Percentiles rank a stretch among this genome's conserved stretches.
These are phyloP conservation scores for Ericerus pela DNA, from an alignment of 1,140 invertebrate genomes.

Conservation along the genomic window DNA sequence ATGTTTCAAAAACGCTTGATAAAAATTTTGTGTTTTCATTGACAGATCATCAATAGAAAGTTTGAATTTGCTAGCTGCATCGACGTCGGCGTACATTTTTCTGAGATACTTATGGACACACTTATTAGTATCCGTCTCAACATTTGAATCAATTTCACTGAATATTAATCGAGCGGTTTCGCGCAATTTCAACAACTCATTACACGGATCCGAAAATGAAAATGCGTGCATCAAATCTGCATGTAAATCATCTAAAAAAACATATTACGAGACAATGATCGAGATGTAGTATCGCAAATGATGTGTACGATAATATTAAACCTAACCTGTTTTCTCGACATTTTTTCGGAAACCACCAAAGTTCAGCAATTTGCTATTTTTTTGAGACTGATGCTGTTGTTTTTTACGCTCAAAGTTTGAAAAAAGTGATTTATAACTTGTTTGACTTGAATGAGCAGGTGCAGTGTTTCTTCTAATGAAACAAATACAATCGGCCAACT, in stretches of 20 bases:
- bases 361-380: constrained; percentile 60
- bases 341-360: constrained; percentile 63
- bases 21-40: constrained; percentile 80
- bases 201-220: constrained; percentile 22
- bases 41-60: constrained; percentile 72
- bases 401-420: constrained; percentile 37
- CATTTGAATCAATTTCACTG: constrained; percentile 31
- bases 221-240: constrained; percentile 34
- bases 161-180: constrained; percentile 50
- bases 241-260: constrained; percentile 34
- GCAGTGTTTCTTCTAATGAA: too few relatives aligned
- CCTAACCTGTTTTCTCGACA: constrained; percentile 40
- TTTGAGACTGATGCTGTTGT: constrained; percentile 59
- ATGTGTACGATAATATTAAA: constrained; percentile 3
- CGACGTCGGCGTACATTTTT: constrained; percentile 41
- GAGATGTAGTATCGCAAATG: background rate
- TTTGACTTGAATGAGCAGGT: too few relatives aligned
- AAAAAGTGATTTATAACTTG: background rate
- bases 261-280: background rate
- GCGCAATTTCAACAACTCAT: constrained; percentile 47
- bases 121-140: constrained; percentile 15
- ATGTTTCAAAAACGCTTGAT: constrained; percentile 61
- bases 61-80: constrained; percentile 27
- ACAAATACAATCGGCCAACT: too few relatives aligned
- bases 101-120: background rate